These are phyloP conservation scores for Stichopus chloronotus DNA, from an alignment of 35 echinoderm and acorn worm genomes.

Conservation along the genomic window DNA sequence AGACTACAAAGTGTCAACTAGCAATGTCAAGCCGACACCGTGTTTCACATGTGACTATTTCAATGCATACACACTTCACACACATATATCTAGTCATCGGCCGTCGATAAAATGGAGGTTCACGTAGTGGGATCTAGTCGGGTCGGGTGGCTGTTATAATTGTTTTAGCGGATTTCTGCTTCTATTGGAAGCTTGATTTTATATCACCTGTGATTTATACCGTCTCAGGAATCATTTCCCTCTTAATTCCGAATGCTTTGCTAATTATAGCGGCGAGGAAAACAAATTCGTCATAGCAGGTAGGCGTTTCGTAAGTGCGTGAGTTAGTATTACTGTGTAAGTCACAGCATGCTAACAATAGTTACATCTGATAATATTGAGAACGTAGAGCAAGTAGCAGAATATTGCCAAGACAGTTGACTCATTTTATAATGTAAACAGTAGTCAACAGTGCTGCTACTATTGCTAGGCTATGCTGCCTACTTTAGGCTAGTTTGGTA, in stretches of 20 bases:
- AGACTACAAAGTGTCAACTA: not conserved
- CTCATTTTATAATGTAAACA: not conserved
- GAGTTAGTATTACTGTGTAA: not conserved
- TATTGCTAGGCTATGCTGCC: too few species aligned
- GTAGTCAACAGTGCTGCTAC: not conserved
- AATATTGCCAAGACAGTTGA: not conserved
- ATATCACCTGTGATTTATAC: not conserved
- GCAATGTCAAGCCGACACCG: not conserved
- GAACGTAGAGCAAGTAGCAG: not conserved
- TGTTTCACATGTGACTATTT: not conserved
- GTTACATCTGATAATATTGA: not conserved
- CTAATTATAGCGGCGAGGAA: not conserved
- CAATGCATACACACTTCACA: too few species aligned
- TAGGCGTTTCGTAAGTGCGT: conserved; percentile 19
- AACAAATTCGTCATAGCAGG: conserved; percentile 34
- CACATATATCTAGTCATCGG: not conserved
- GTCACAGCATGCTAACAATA: not conserved
- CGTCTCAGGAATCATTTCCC: not conserved
- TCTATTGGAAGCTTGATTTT: not conserved
- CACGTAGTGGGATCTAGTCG: not conserved
- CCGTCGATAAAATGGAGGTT: conserved; percentile 36
- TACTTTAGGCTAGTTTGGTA: too few species aligned
- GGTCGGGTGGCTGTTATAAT: conserved; percentile 13
- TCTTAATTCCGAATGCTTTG: not conserved
- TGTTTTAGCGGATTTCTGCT: not conserved